Percentiles rank a stretch among this genome's conserved stretches.
Evolutionary conservation across 2,113 vertebrate genomes (phyloP).

Genomic region (Grus americana): DNA sequence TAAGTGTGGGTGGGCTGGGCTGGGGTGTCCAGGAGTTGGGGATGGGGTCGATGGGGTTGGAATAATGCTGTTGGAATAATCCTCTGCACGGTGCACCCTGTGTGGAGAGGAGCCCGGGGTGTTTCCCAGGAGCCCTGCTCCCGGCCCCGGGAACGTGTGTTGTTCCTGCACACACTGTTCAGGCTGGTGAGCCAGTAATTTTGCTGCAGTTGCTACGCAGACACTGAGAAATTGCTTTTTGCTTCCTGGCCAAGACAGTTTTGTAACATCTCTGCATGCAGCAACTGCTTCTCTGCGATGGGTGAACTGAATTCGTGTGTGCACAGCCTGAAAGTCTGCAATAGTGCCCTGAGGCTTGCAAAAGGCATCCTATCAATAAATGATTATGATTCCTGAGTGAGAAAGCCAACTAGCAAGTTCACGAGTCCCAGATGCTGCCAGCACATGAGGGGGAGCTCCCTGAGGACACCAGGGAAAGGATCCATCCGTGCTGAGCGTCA

Average conservation of each 20-base stretch:
- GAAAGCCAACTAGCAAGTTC: not conserved
- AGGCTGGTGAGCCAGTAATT: not conserved
- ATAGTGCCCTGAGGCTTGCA: not conserved
- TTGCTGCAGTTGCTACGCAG: not conserved
- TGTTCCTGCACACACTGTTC: not conserved
- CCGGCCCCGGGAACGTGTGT: rapidly evolving
- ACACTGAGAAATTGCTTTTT: not conserved
- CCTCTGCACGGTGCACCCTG: rapidly evolving
- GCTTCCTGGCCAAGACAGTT: not conserved
- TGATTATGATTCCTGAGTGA: not conserved
- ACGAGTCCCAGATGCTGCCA: not conserved
- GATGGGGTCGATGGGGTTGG: not conserved
- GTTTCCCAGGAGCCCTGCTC: not conserved
- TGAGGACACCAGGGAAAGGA: not conserved
- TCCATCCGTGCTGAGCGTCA: rapidly evolving
- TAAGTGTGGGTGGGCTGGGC: not conserved
- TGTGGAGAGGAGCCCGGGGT: rapidly evolving
- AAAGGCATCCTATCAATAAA: conserved; percentile 33
- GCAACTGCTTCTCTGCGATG: not conserved
- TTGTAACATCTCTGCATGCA: not conserved
- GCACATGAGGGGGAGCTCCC: not conserved
- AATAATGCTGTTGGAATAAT: not conserved
- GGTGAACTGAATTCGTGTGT: not conserved
- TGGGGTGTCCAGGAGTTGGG: not conserved
- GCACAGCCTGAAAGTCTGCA: not conserved